Conservation (phyloP, 2,888 invertebrate species). For the Pycnomerus fuliginosus region DNA sequence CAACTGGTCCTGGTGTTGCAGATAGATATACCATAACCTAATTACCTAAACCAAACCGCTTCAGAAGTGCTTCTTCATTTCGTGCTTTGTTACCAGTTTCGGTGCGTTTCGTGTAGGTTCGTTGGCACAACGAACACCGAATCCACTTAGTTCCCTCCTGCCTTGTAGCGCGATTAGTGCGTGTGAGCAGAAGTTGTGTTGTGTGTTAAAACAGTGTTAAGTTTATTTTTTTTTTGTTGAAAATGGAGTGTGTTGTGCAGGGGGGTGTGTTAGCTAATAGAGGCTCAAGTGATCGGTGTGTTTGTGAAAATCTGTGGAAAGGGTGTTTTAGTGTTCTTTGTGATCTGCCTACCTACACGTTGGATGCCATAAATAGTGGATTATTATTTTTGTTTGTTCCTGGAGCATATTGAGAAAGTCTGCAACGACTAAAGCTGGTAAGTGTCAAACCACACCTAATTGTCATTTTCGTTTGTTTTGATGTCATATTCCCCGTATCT, state of each 20-base stretch:
- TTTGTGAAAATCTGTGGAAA: slow-evolving; percentile 5
- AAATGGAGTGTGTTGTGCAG: no score
- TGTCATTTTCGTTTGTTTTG: slow-evolving; percentile 22
- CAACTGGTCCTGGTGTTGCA: no score
- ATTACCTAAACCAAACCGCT: no score
- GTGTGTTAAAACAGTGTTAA: no score
- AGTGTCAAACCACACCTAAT: slow-evolving; percentile 18
- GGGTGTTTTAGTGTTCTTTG: slow-evolving; percentile 5
- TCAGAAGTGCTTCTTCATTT: no score
- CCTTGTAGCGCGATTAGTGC: slow-evolving; percentile 39
- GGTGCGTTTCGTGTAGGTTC: slow-evolving; percentile 2
- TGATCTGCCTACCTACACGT: slow-evolving; percentile 2
- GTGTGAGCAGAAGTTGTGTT: slow-evolving; percentile 38
- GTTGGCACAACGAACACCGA: slow-evolving; percentile 9
- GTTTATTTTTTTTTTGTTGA: slow-evolving; percentile 7
- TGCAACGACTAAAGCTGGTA: slow-evolving; percentile 14
- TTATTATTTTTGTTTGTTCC: slow-evolving; percentile 2
- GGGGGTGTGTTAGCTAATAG: no score
- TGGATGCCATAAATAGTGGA: slow-evolving; percentile 11
- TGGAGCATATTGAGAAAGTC: neutral
- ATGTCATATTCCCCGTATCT: slow-evolving; percentile 24
- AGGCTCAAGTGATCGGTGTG: no score
- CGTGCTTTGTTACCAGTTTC: slow-evolving; percentile 11
- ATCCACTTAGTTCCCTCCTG: slow-evolving; percentile 26
- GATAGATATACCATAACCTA: no score